Evolutionary conservation across 2,113 vertebrate genomes (phyloP), one percentile per base, ranked within the genome.

Genomic region (Pangasianodon hypophthalmus): DNA sequence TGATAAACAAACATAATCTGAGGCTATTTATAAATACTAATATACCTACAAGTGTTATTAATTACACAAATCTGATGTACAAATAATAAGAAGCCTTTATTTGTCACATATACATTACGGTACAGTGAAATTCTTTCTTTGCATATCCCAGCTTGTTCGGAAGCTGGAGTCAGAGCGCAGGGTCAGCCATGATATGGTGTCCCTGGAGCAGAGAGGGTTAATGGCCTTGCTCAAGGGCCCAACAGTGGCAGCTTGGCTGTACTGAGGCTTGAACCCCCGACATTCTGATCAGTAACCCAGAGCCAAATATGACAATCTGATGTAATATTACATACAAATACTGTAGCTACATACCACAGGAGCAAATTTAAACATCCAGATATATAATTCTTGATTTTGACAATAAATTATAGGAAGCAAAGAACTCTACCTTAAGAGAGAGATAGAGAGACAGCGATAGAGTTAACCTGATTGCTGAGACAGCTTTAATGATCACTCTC

Each of bases 401-500:
- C 21, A 56, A 56, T 56, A 62, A 62, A 71, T 19, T 71, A 18
- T 37, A 71, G 11, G 67, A 71, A 71, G 67, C 32, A 14, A 46
- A 6, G 62, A n/a, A 67, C 26, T n/a, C 10, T 60, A 60, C 24
- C 1, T 60, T 60, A 24, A 24, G 21, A 7, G 9, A 58, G 86
- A 58, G 11, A 44, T 21, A 44, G 21, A 44, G 16, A 18, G 37
- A 87, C 13, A 4, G 50, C 77, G 85, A 73, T 19, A 77, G 24
- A 60, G n/a, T 67, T 67, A n/a, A 64, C 60, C 91, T 90, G 95
- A 94, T 93, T 91, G 94, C 95, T 96, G 95, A 96, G 93, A 94
- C 94, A 94, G 95, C 94, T 92, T 92, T 91, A 91, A 93, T 92
- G 93, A 96, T 95, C 94, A 93, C 91, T 89, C 88, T 89, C 88